Evolutionary conservation across 1,140 invertebrate genomes (phyloP), one percentile per base, ranked within the genome.

Genomic region (Camponotus vicinus): DNA sequence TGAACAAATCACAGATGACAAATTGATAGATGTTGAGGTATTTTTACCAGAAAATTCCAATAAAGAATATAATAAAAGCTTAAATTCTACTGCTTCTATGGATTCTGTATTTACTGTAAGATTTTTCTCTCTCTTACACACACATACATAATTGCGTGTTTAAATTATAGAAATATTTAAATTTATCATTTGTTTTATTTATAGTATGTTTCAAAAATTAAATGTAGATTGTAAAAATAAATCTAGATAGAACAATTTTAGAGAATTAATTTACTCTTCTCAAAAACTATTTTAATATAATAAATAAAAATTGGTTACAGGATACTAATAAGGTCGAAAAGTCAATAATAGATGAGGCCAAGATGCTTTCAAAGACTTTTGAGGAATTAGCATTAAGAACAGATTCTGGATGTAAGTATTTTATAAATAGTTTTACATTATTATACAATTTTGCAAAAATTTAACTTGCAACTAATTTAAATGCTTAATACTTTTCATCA

Each of bases 51-150:
- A 21, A 40, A 86, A 88, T 49, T 61, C 2, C 15, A 85, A n/a
- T 42, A 64, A 64, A n/a, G 67, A 82, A 49, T 18, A 55, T 3
- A 75, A 7, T 45, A 86, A 42, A 55, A 91, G 18, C 69, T 82
- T 75, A 34, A 40, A 21, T 61, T 91, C 91, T 0, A 82, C 85
- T 73, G 86, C 34, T 57, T 92, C 89, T 45, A 90, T 85, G 7
- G 91, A 93, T 85, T 92, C 92, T 76, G 92, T 92, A n/a, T 94
- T 93, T 57, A 15, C 76, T 84, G 93, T 94, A 89, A 93, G 91
- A 89, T 73, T 71, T 67, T 18, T 69, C 61, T 52, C 49, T 52
- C 49, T 27, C 27, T 27, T 27, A 27, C 27, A 27, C 21, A 73
- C 67, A 66, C 55, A 21, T 34, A 82, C 79, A 79, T 18, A 84